Conservation (phyloP, 2,113 vertebrate species). For the Carollia perspicillata region DNA sequence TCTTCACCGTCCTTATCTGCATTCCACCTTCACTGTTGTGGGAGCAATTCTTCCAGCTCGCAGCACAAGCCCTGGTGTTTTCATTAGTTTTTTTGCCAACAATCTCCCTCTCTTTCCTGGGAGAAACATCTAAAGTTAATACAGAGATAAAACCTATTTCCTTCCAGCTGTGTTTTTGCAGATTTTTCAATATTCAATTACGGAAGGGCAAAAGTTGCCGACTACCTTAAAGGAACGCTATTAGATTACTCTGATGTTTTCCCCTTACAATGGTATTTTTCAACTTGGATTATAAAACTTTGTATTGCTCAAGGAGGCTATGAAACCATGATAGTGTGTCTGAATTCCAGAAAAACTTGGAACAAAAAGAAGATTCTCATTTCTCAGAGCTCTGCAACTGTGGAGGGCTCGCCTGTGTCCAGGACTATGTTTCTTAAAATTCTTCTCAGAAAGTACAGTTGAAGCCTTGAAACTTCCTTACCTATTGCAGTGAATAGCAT, state of each 20-base stretch:
- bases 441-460: background rate
- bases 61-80: constrained; percentile 27
- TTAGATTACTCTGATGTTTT: background rate
- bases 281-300: background rate
- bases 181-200: constrained; percentile 54
- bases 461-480: background rate
- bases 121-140: constrained; percentile 43
- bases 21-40: constrained; percentile 25
- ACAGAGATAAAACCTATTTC: constrained; percentile 64
- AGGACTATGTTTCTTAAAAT: background rate
- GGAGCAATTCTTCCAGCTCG: background rate
- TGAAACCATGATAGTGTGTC: background rate
- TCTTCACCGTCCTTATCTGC: constrained; percentile 19
- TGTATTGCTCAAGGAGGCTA: background rate
- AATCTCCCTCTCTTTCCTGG: background rate
- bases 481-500: background rate
- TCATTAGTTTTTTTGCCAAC: constrained; percentile 60
- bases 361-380: background rate
- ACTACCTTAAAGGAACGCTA: background rate
- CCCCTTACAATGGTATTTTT: background rate
- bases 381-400: background rate
- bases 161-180: constrained; percentile 30
- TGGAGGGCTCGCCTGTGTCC: background rate
- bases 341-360: background rate
- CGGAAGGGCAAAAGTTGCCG: background rate